Conservation (phyloP, 2,797 vertebrate species). For the Adrianichthys oophorus region DNA sequence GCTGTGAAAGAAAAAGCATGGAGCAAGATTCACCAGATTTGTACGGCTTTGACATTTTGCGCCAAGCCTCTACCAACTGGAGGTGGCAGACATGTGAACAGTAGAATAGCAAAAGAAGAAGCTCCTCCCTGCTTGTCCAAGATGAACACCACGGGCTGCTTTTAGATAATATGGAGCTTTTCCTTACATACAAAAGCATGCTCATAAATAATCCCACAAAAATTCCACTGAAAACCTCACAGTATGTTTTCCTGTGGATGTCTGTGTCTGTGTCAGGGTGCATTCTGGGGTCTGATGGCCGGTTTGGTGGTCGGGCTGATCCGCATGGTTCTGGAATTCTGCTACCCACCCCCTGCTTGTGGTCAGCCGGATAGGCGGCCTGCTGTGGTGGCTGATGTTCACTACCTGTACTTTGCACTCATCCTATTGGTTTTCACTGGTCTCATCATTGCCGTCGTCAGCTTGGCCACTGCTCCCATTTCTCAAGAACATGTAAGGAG, state of each 20-base stretch:
- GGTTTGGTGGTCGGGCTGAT: constrained; percentile 82
- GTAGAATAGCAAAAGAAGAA: no score
- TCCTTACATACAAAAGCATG: no score
- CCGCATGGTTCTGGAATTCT: constrained; percentile 90
- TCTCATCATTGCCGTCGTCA: constrained; percentile 76
- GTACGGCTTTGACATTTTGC: no score
- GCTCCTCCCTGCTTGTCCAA: no score
- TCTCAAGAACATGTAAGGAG: constrained; percentile 84
- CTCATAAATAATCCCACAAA: neutral
- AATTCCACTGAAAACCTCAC: neutral
- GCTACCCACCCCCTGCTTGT: constrained; percentile 79
- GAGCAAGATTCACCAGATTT: no score
- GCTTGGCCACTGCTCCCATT: constrained; percentile 84
- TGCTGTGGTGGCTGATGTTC: constrained; percentile 82
- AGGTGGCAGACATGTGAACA: no score
- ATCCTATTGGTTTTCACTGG: constrained; percentile 82
- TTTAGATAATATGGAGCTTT: no score
- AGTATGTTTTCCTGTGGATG: neutral
- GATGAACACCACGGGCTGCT: no score
- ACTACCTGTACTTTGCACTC: constrained; percentile 96
- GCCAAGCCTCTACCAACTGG: no score
- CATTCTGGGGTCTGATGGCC: constrained; percentile 91
- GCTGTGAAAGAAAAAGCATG: no score
- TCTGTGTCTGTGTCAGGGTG: constrained; percentile 78
- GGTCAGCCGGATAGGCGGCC: constrained; percentile 86